phyloP scores from a whole-genome alignment of 2,888 invertebrate genomes.

The Agrypnus murinus region DNA sequence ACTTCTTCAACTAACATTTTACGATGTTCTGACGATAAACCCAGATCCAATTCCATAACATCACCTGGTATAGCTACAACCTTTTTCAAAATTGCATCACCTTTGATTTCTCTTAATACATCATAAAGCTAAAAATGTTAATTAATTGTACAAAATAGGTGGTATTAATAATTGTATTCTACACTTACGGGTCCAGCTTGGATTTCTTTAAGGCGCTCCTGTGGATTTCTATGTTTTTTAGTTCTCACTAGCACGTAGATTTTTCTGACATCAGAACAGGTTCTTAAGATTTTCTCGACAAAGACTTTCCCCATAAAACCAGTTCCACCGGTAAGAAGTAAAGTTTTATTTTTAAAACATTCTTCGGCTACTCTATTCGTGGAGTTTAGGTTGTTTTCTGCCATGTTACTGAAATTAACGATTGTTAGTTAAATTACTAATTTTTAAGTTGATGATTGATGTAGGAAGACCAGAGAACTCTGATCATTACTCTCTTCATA shows the following conservation, averaged over 20 bases:
- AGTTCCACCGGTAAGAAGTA: constrained; percentile 93
- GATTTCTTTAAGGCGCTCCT: constrained; percentile 83
- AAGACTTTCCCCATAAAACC: constrained; percentile 97
- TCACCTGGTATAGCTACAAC: constrained; percentile 54
- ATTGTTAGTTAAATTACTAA: too few species aligned
- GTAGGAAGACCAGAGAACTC: too few species aligned
- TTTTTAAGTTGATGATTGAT: too few species aligned
- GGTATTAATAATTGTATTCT: constrained; percentile 48
- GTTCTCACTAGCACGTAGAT: constrained; percentile 89
- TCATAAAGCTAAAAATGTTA: constrained; percentile 82
- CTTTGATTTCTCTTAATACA: constrained; percentile 78
- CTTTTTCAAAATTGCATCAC: constrained; percentile 78
- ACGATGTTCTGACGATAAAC: constrained; percentile 80
- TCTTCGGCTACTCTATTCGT: constrained; percentile 76
- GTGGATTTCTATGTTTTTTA: constrained; percentile 88
- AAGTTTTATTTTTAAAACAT: constrained; percentile 72
- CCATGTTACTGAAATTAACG: neutral
- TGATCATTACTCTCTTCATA: too few species aligned
- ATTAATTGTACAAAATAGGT: neutral
- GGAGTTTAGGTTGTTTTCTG: neutral
- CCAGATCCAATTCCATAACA: constrained; percentile 73
- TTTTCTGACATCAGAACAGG: constrained; percentile 83
- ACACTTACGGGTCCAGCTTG: constrained; percentile 82
- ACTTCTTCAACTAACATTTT: constrained; percentile 79
- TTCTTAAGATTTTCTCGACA: constrained; percentile 91